These are phyloP conservation scores for Rhyacophila evoluta DNA, from an alignment of 2,888 invertebrate species.

Conservation along the genomic window DNA sequence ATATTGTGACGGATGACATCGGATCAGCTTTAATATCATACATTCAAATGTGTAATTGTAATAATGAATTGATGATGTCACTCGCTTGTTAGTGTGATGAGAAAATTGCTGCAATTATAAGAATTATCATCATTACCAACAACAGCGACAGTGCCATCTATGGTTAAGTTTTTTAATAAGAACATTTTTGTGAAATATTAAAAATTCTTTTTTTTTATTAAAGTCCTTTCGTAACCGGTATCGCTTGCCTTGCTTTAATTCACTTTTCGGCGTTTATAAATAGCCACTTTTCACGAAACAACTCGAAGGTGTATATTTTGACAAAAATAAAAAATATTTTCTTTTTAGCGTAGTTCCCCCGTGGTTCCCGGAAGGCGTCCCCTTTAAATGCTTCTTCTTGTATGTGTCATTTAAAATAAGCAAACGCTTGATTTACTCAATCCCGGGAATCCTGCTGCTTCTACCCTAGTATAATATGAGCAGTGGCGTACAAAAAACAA, in stretches of 20 bases:
- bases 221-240: too few species aligned
- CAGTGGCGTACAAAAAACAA: background rate
- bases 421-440: constrained; percentile 15
- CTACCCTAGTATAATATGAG: background rate
- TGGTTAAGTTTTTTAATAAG: too few species aligned
- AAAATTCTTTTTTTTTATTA: too few species aligned
- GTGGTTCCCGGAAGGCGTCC: background rate
- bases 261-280: background rate
- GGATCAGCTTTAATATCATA: too few species aligned
- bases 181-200: too few species aligned
- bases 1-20: too few species aligned
- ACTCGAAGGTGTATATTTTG: background rate
- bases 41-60: too few species aligned
- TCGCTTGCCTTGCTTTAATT: background rate
- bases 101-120: too few species aligned
- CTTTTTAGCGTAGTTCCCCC: background rate
- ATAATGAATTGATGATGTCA: too few species aligned
- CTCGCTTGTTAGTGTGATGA: too few species aligned
- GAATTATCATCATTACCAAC: too few species aligned
- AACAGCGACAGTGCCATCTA: too few species aligned
- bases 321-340: background rate
- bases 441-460: background rate
- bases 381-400: background rate
- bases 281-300: background rate
- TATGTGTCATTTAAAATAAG: constrained; percentile 21